phyloP scores from a whole-genome alignment of 2,113 vertebrate genomes.

The Semnopithecus entellus region DNA sequence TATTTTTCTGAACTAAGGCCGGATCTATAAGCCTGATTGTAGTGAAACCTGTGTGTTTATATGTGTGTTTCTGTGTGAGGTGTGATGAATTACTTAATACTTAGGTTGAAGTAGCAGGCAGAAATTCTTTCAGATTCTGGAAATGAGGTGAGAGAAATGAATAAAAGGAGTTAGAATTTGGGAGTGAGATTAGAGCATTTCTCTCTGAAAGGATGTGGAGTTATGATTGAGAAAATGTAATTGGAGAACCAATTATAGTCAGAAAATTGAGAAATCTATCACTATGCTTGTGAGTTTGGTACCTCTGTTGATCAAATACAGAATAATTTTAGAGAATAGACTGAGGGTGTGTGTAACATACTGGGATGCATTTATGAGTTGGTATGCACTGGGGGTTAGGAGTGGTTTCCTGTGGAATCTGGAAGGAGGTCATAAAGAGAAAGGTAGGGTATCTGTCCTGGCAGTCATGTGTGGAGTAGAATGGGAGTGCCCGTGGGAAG shows the following conservation, averaged over 20 bases:
- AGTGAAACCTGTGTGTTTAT: background rate
- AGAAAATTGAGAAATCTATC: background rate
- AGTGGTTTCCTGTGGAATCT: background rate
- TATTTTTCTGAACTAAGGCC: background rate
- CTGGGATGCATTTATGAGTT: background rate
- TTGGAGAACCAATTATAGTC: background rate
- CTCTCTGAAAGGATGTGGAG: background rate
- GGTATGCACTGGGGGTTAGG: background rate
- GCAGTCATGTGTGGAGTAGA: background rate
- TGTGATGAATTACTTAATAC: background rate
- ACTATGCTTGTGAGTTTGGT: background rate
- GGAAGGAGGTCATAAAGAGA: background rate
- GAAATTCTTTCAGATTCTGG: background rate
- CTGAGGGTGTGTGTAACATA: background rate
- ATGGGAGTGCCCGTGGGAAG: accelerated
- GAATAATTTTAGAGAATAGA: background rate
- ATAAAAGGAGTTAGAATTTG: background rate
- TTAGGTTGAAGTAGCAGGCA: background rate
- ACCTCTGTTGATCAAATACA: background rate
- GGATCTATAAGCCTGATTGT: background rate
- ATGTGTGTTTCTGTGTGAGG: background rate
- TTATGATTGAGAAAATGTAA: background rate
- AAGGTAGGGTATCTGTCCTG: accelerated
- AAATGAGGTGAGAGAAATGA: background rate
- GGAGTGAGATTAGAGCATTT: background rate